These are phyloP conservation scores for Philopedon plagiatum DNA, from an alignment of 2,888 invertebrate genomes.

Conservation along the genomic window DNA sequence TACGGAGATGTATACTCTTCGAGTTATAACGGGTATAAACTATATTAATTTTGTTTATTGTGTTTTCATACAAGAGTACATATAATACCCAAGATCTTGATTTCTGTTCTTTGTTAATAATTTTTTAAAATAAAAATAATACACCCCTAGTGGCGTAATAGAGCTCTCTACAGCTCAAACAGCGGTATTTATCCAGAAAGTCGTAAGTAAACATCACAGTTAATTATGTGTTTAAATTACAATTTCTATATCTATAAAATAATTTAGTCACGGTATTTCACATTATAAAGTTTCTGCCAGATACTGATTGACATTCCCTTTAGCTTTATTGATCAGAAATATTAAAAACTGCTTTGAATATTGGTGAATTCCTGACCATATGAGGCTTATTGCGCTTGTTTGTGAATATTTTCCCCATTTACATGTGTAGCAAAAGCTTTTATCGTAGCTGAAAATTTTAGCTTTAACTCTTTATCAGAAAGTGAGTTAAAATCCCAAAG, in stretches of 20 bases:
- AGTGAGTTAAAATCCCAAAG: too few species aligned
- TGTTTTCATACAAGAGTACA: too few species aligned
- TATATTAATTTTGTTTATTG: neutral
- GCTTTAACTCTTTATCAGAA: slow-evolving; percentile 24
- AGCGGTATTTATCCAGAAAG: too few species aligned
- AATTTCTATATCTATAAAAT: too few species aligned
- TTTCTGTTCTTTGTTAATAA: too few species aligned
- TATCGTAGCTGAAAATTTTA: neutral
- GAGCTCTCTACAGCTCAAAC: too few species aligned
- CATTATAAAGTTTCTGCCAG: neutral
- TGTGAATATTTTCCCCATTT: neutral
- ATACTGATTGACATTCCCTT: neutral
- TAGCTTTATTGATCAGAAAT: neutral
- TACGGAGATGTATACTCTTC: neutral
- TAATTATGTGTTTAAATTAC: too few species aligned
- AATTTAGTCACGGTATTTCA: neutral
- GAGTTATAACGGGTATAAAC: neutral
- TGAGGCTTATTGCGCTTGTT: neutral
- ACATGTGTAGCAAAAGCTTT: neutral
- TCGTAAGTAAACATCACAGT: too few species aligned
- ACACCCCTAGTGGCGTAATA: too few species aligned
- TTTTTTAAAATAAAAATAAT: too few species aligned
- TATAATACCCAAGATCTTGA: too few species aligned
- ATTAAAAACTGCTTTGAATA: neutral
- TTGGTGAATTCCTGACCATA: neutral